phyloP scores from a whole-genome alignment of 30 jellyfish, hydroid and myxozoan species.

The Clytia hemisphaerica region DNA sequence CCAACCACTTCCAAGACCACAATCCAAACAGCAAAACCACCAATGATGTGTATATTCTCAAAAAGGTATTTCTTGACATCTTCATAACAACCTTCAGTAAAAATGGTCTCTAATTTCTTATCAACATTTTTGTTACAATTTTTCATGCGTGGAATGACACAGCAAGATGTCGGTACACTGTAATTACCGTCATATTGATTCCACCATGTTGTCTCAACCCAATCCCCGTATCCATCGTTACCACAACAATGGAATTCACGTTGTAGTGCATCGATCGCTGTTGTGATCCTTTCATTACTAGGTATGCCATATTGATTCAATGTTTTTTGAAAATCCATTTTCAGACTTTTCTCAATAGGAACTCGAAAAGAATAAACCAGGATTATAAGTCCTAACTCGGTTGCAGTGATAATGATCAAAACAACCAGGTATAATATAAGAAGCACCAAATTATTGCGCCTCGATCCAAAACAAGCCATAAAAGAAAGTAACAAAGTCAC shows the following conservation, averaged over 20 bases:
- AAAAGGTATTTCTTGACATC: constrained; percentile 60
- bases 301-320: constrained; percentile 51
- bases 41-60: constrained; percentile 65
- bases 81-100: constrained; percentile 51
- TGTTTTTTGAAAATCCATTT: constrained; percentile 48
- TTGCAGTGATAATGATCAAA: constrained; percentile 20
- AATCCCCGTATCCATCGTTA: constrained; percentile 53
- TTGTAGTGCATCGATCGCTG: constrained; percentile 74
- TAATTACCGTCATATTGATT: constrained; percentile 18
- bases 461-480: constrained; percentile 76
- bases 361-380: constrained; percentile 58
- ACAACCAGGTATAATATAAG: constrained; percentile 51
- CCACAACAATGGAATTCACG: constrained; percentile 81
- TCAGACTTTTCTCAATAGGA: constrained; percentile 44
- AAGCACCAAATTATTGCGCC: constrained; percentile 54
- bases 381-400: constrained; percentile 48
- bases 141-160: constrained; percentile 39
- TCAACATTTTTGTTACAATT: constrained; percentile 37
- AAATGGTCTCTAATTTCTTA: constrained; percentile 38
- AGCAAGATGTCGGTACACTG: constrained; percentile 75
- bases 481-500: constrained; percentile 58
- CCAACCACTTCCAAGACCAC: constrained; percentile 64
- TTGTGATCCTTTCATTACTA: constrained; percentile 48
- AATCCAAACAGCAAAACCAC: constrained; percentile 87
- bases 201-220: constrained; percentile 74